Evolutionary conservation across 2,113 vertebrate genomes (phyloP).

Genomic region (Syngnathus scovelli): DNA sequence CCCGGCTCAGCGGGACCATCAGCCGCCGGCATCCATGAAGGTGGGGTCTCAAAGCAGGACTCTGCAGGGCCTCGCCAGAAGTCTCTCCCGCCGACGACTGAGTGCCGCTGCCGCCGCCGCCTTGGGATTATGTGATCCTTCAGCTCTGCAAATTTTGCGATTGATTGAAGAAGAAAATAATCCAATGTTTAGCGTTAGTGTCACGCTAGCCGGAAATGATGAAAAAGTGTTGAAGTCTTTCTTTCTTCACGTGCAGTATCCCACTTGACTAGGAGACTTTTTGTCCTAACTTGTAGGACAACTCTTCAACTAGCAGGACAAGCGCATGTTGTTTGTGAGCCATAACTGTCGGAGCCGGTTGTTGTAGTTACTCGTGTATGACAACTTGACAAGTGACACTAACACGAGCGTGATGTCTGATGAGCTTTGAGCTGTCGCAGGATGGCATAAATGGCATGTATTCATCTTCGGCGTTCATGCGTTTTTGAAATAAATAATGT

Average conservation of each 20-base stretch:
- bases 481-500: neutral
- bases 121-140: neutral
- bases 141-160: constrained; percentile 7
- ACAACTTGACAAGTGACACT: no score
- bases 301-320: no score
- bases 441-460: no score
- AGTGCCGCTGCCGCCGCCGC: neutral
- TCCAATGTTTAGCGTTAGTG: neutral
- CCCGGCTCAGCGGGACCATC: constrained; percentile 27
- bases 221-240: neutral
- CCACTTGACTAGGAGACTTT: no score
- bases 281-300: no score
- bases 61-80: constrained; percentile 65
- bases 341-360: no score
- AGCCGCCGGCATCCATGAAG: constrained; percentile 67
- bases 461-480: neutral
- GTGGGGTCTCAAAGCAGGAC: constrained; percentile 64
- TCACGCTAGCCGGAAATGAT: neutral
- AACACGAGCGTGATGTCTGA: no score
- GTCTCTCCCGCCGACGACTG: constrained; percentile 40
- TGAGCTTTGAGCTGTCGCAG: no score
- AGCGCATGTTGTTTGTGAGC: no score
- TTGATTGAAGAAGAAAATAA: neutral
- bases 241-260: no score
- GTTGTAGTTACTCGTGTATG: no score